Base-by-base conservation (phyloP, 2,888 invertebrate genomes). In the Drosophila macrothrix region DNA sequence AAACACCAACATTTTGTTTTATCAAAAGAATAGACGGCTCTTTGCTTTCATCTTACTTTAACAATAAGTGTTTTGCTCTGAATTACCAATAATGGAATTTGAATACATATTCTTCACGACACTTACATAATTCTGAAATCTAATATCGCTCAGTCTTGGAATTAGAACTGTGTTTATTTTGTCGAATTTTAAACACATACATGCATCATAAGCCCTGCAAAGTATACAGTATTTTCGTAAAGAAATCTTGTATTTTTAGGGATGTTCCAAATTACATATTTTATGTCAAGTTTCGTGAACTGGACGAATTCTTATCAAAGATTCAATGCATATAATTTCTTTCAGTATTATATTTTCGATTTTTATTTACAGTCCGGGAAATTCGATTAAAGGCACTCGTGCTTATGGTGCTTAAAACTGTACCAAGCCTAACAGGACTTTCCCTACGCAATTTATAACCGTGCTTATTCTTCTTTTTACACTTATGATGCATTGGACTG, bases 1-100 rank as follows among this genome's bases (percentile, higher is more conserved):
- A 84, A 84, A 84, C 84, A 82, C 86, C 71, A 76, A 79, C 61
- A 84, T 84, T 86, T 84, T 82, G 84, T 84, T 84, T 83, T 71
- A 78, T 82, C 80, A 79, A 82, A 79, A 58, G 59, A 67, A 39
- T 53, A 61, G 10, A 43, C 16, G 6, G 22, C 39, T 4, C 16
- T 31, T 14, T 28, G 1, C 6, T 41, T 52, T 35, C 14, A 19
- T 33, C 35, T 50, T 25, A n/a, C 10, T 16, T 33, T 19, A 3
- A 22, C 14, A 9, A n/a, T n/a, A 12, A 31, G 12, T 7, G 4
- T 53, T 31, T 6, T 14, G 28, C 12, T 43, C n/a, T 12, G 22
- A 31, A 41, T 37, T 19, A 12, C 16, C 7, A 29, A 29, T 52
- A 52, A 19, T 25, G 16, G 12, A 19, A 6, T n/a, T 19, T 55